Evolutionary conservation across 1,140 invertebrate genomes (phyloP), one percentile per base, ranked within the genome.

Genomic region (Coptotermes formosanus): DNA sequence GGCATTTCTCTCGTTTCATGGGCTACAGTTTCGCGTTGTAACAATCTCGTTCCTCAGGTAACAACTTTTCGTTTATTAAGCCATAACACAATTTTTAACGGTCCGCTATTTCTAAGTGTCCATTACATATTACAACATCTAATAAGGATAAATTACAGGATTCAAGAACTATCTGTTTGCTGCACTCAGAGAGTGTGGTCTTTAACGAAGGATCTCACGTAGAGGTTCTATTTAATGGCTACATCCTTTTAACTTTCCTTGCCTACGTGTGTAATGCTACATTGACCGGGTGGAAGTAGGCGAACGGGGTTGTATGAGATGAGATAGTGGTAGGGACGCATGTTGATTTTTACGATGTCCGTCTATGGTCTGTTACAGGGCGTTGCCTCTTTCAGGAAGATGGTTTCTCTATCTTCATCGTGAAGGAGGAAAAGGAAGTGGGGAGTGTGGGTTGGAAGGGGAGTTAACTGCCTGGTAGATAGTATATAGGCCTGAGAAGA

Each of bases 341-440:
- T n/a, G 64, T 4, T 69, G 64, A 69, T 69, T 69, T 69, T 69
- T 69, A 69, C 64, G 64, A 75, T 75, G 64, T 75, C 64, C 64
- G 25, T 75, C 64, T 2, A 75, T 75, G 64, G n/a, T 8, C 64
- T 75, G 64, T 12, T 75, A 75, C n/a, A 25, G 64, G 64, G 64
- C 64, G 64, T 75, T 75, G 64, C 25, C 64, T 30, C 64, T 75
- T 75, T 75, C 64, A 75, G 64, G 64, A 75, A 30, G 64, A 75
- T 75, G 64, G 64, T 75, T 75, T 30, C 64, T 75, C 25, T 30
- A 75, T 30, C 64, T 9, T 11, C 64, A n/a, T 30, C 64, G 64
- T 30, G 8, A 75, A n/a, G 64, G 25, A 75, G 64, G 64, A 75
- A 64, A 1, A 23, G 59, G 59, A 75, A 75, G 11, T 75, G 64